Evolutionary conservation across 2,113 vertebrate species (phyloP).

Genomic region (Carettochelys insculpta): DNA sequence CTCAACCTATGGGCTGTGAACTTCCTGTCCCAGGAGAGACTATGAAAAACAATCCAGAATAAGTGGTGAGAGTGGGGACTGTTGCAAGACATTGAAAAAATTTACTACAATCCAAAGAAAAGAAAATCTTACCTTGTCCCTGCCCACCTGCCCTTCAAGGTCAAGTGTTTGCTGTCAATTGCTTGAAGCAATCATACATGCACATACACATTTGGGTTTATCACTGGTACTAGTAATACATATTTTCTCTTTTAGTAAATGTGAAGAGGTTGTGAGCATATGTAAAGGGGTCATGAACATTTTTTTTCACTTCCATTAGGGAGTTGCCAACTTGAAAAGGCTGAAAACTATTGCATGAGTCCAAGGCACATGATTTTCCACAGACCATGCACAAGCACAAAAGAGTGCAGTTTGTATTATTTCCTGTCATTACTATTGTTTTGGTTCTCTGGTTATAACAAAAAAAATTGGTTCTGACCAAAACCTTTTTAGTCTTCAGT

Average conservation of each 20-base stretch:
- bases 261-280: neutral
- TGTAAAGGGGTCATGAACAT: neutral
- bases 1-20: neutral
- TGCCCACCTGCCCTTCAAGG: neutral
- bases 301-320: neutral
- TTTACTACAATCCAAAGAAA: neutral
- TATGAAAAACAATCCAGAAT: neutral
- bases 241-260: neutral
- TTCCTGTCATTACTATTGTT: neutral
- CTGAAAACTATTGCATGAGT: neutral
- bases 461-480: neutral
- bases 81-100: neutral
- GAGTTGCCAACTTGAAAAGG: neutral
- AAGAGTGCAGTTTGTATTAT: neutral
- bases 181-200: neutral
- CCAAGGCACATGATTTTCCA: rapidly evolving
- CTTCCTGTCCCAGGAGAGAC: neutral
- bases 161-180: neutral
- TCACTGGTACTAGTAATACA: neutral
- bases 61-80: no score
- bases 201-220: neutral
- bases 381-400: neutral
- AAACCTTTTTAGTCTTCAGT: neutral
- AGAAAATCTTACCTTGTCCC: neutral
- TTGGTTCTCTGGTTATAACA: neutral